Base-by-base conservation (phyloP, 2,797 vertebrate genomes). In the Poeciliopsis presidionis region DNA sequence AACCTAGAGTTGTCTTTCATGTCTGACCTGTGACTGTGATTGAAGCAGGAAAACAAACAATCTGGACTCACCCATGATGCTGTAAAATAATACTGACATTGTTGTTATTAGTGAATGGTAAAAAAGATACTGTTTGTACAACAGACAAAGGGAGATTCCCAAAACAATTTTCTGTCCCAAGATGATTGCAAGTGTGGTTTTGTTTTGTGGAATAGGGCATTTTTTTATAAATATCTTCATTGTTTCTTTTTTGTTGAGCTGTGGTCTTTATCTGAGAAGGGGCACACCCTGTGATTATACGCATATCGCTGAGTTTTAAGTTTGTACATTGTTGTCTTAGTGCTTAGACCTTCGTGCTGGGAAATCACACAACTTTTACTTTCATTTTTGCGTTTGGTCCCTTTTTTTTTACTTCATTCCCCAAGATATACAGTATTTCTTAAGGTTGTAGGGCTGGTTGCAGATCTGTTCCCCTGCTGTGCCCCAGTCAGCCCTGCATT, bases 401-500 rank as follows among this genome's bases (percentile, higher is more conserved):
- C 70, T 55, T 79, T 39, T 1, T 36, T 43, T 72, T 7, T 2
- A 43, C 80, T 46, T 85, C 87, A 88, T 76, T 84, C 85, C 85
- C 79, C 59, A 85, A 30, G 55, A 87, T 79, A 74, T 79, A 79
- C 75, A 81, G 76, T 87, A 75, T 81, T 53, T 85, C 33, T 76
- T 59, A 84, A 83, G 49, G 75, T 63, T 69, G 51, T 53, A 20
- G 72, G 76, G 73, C 80, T 76, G 76, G 82, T 73, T 87, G 74
- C 75, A 78, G 81, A 82, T 80, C 61, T 76, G 72, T 84, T 49
- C 74, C 85, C 87, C 81, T 36, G 75, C 86, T 88, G 87, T 89
- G 87, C 86, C 84, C 88, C 85, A 81, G 82, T 87, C 90, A 84
- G 69, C 78, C 25, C 78, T 43, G 61, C 85, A 88, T 91, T 93